Base-by-base conservation (phyloP, 2,113 vertebrate species). In the Sebastes schlegelii region DNA sequence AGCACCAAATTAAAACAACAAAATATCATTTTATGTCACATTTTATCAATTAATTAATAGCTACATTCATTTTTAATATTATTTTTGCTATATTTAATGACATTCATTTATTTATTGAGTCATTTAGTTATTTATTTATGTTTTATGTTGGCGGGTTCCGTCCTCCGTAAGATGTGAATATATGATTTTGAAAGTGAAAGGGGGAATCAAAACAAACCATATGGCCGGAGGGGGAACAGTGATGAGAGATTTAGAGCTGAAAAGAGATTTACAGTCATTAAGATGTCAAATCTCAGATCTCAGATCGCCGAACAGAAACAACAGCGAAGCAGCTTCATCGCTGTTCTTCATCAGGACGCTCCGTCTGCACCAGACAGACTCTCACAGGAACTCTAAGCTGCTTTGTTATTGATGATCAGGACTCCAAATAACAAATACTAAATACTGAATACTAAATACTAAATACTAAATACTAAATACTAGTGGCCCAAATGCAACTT, bases 181-280 rank as follows among this genome's bases (percentile, higher is more conserved):
- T n/a, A 52, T 55, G 68, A 9, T 42, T 63, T 46, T 74, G 2
- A 57, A 61, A 54, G 8, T 26, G 21, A 34, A 60, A 5, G 5
- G 63, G 49, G 58, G 14, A 45, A 42, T n/a, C 13, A 51, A 60
- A 78, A 6, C 16, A 60, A 54, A 81, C 19, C 76, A 34, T 73
- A 74, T 58, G 43, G 67, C 17, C 3, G 8, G 45, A 48, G 13
- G 26, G 26, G 34, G 51, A 48, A 75, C 77, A 43, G 26, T 21
- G n/a, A 46, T 14, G 62, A 12, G 61, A 17, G n/a, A 80, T 57
- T 26, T 79, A 63, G 21, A 75, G 76, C 76, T 48, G 52, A 75
- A 81, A 60, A 82, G 70, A 55, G 79, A 82, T 73, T 62, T 82
- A 72, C 73, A 60, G 43, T 80, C 52, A 86, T 80, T 80, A 73